These are phyloP conservation scores for Protonemura montana DNA, from an alignment of 2,888 invertebrate genomes.

Conservation along the genomic window DNA sequence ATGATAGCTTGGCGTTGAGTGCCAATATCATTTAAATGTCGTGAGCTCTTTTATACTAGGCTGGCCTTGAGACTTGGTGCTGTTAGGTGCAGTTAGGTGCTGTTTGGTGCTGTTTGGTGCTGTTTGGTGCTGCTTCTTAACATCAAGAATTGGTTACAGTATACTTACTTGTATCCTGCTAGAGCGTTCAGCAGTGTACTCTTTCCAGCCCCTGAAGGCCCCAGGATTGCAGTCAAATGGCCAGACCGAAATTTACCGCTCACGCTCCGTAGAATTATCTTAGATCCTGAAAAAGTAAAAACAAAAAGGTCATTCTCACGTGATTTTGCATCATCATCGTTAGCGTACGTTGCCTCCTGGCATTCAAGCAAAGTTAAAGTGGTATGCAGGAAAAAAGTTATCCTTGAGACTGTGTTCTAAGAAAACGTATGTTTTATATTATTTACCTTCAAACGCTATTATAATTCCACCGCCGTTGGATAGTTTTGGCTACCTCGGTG, in stretches of 20 bases:
- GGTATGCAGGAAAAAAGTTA: neutral
- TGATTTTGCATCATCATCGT: neutral
- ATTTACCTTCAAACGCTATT: neutral
- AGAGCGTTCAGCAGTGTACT: slow-evolving; percentile 88
- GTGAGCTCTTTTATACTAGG: no score
- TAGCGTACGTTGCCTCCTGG: neutral
- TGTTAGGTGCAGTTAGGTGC: no score
- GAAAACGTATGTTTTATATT: neutral
- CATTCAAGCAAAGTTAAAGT: neutral
- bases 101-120: no score
- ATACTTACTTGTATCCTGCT: slow-evolving; percentile 87
- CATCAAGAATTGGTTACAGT: no score
- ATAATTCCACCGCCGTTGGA: no score
- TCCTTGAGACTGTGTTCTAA: neutral
- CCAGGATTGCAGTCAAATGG: slow-evolving; percentile 89
- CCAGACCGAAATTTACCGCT: slow-evolving; percentile 86
- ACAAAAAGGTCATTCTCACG: slow-evolving; percentile 41
- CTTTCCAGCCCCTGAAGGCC: slow-evolving; percentile 93
- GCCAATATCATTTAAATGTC: no score
- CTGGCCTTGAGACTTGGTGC: no score
- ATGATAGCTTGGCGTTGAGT: no score
- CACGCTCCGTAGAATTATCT: slow-evolving; percentile 80
- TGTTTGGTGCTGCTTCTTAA: neutral
- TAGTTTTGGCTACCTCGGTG: no score
- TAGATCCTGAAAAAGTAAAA: slow-evolving; percentile 70